Evolutionary conservation across 2,113 vertebrate genomes (phyloP).

Genomic region (Manacus vitellinus): DNA sequence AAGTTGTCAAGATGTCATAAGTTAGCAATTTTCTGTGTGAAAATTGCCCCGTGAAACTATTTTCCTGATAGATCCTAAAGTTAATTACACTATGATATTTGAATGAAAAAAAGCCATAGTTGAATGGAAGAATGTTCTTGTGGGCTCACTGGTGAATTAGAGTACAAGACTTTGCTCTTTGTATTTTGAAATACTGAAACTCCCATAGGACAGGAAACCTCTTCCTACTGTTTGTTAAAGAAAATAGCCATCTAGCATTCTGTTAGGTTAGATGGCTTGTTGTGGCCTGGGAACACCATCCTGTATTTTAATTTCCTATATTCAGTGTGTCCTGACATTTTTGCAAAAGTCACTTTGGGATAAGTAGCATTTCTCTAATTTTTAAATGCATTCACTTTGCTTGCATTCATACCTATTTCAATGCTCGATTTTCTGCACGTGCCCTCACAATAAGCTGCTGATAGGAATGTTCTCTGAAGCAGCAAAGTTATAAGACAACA

Average conservation of each 20-base stretch:
- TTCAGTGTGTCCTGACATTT: neutral
- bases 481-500: neutral
- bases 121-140: neutral
- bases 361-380: neutral
- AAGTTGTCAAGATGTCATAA: neutral
- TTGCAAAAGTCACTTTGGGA: neutral
- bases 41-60: neutral
- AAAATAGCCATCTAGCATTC: neutral
- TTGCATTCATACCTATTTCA: neutral
- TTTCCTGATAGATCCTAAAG: neutral
- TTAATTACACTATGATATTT: neutral
- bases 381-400: neutral
- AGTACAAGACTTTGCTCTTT: slow-evolving; percentile 45
- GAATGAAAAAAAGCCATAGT: neutral
- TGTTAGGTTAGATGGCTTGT: neutral
- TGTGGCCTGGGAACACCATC: neutral
- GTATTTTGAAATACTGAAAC: neutral
- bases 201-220: neutral
- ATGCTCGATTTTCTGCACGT: neutral
- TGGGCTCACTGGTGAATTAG: neutral
- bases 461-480: neutral
- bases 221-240: neutral
- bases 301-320: neutral
- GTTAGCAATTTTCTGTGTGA: neutral
- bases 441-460: neutral